Evolutionary conservation across 2,888 invertebrate species (phyloP), one percentile per base, ranked within the genome.

Genomic region (Drosophila kanekoi): DNA sequence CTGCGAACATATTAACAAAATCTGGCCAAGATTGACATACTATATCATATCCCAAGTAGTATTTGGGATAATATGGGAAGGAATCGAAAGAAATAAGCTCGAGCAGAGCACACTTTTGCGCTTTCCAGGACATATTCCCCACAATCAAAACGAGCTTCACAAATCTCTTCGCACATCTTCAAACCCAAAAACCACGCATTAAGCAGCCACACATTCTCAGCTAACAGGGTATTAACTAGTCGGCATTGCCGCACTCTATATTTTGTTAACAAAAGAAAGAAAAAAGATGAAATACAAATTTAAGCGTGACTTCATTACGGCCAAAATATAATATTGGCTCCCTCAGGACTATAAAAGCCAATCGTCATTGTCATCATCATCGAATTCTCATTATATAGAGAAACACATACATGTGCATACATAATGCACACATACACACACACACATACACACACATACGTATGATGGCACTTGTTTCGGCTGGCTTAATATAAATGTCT

Each of bases 401-500:
- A 23, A 23, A 32, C 6, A 11, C 13, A 33, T 20, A 33, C 18
- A 32, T 41, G 13, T 45, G 10, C 13, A 40, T 38, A n/a, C 14
- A 20, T 20, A 1, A 20, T 33, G 20, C n/a, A 35, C 35, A 37
- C 35, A 48, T 13, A 33, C 33, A 35, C 9, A 33, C 16, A 33
- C 8, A 8, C 33, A 35, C 9, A 33, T 11, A 33, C 8, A 8
- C 13, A 8, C 1, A 14, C 28, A 16, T 28, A 8, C n/a, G n/a
- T 23, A 23, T 23, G 6, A 28, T 28, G 8, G 8, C 28, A 23
- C 47, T 78, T 79, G 48, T 54, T 57, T 65, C 33, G 52, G 56
- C 45, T 61, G 59, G 57, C 65, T 70, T 45, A 59, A 68, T 66
- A 63, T 62, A 72, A 80, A 78, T 81, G 72, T 79, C 56, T 72